These are phyloP conservation scores for Drosophila micromelanica DNA, from an alignment of 1,140 invertebrate genomes.

Conservation along the genomic window DNA sequence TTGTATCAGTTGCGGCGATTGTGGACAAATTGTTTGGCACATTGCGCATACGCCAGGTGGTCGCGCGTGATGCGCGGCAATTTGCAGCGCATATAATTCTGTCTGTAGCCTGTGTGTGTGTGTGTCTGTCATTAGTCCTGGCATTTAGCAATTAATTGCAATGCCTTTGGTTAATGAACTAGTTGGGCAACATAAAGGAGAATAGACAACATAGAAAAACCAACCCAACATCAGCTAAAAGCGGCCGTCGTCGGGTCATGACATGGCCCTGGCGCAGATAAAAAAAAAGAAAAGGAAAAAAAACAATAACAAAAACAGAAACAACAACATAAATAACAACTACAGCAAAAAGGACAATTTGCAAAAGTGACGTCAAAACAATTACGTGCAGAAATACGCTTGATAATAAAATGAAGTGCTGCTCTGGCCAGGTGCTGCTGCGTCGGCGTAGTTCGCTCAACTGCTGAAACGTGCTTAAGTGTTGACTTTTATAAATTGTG, in stretches of 20 bases:
- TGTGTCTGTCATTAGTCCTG: conserved; percentile 41
- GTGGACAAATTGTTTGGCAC: conserved; percentile 36
- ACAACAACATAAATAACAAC: neutral
- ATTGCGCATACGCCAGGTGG: conserved; percentile 54
- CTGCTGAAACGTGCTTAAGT: conserved; percentile 76
- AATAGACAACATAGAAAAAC: conserved; percentile 22
- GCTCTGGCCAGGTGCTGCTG: conserved; percentile 7
- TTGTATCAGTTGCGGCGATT: conserved; percentile 32
- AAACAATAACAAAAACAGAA: neutral
- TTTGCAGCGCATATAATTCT: conserved; percentile 18
- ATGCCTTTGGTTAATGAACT: conserved; percentile 65
- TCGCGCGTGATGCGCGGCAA: conserved; percentile 39
- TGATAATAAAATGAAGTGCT: conserved; percentile 81
- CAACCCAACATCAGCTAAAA: neutral
- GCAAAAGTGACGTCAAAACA: conserved; percentile 78
- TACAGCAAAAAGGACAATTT: conserved; percentile 66
- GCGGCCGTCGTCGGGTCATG: conserved; percentile 18
- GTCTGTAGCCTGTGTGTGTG: neutral
- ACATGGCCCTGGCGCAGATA: conserved; percentile 24
- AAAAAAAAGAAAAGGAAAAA: conserved; percentile 1
- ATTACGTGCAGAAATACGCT: conserved; percentile 78
- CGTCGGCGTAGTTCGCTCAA: conserved; percentile 36
- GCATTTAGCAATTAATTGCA: conserved; percentile 61
- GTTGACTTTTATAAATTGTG: conserved; percentile 82
- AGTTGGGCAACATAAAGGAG: conserved; percentile 28